Conservation (phyloP, 2,888 invertebrate species). For the Tipula lateralis region DNA sequence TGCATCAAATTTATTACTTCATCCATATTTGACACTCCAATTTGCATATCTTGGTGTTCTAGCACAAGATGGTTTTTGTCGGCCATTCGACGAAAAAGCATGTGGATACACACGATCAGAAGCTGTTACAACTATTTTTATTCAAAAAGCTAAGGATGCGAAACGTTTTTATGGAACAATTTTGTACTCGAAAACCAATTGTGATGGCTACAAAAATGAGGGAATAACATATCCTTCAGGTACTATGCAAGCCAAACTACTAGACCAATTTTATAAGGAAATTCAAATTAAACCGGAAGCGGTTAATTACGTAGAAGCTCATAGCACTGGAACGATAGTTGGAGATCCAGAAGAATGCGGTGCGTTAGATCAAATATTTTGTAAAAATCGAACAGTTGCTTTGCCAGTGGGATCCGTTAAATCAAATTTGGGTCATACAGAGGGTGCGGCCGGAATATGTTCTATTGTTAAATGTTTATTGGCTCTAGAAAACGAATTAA, state of each 20-base stretch:
- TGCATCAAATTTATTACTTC: conserved; percentile 77
- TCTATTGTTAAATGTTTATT: conserved; percentile 76
- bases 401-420: conserved; percentile 86
- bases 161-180: conserved; percentile 64
- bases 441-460: conserved; percentile 78
- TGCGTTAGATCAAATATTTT: conserved; percentile 75
- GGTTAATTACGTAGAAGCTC: conserved; percentile 80
- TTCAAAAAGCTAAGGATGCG: conserved; percentile 67
- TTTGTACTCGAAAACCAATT: conserved; percentile 73
- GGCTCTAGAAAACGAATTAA: conserved; percentile 70
- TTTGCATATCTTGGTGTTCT: conserved; percentile 75
- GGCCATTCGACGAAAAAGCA: conserved; percentile 81
- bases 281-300: conserved; percentile 63
- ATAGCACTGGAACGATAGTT: conserved; percentile 74
- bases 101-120: conserved; percentile 83
- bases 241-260: conserved; percentile 56
- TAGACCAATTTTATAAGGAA: conserved; percentile 62
- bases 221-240: conserved; percentile 66
- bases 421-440: conserved; percentile 90
- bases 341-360: conserved; percentile 91
- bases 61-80: conserved; percentile 80
- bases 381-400: conserved; percentile 67
- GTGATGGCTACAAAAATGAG: conserved; percentile 70
- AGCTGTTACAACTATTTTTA: conserved; percentile 62
- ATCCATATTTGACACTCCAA: conserved; percentile 83